Conservation (phyloP, 2,888 invertebrate genomes). For the Megalurothrips usitatus region DNA sequence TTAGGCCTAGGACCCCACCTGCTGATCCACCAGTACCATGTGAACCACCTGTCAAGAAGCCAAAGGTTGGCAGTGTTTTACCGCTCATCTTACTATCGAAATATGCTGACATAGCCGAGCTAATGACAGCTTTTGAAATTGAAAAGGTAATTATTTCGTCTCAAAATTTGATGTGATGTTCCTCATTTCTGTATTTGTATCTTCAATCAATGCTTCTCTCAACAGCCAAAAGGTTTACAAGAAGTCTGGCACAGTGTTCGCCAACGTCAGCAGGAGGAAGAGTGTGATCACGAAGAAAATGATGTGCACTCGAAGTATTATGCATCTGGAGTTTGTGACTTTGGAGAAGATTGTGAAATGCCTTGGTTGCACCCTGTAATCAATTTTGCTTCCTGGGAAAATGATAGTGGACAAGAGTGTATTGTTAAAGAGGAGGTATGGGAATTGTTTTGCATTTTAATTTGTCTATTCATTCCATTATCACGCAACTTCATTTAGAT, state of each 20-base stretch:
- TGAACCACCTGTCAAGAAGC: neutral
- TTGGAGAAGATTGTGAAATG: slow-evolving; percentile 8
- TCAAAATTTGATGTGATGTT: neutral
- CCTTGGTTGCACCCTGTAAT: neutral
- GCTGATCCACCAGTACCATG: too few relatives aligned
- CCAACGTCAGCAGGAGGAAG: neutral
- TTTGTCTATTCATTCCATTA: neutral
- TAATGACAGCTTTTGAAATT: neutral
- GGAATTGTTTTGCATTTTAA: neutral
- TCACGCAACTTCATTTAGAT: neutral
- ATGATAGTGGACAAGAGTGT: too few relatives aligned
- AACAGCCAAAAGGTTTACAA: neutral
- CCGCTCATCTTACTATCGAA: neutral
- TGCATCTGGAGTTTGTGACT: neutral
- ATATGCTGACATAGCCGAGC: neutral
- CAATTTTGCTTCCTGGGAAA: neutral
- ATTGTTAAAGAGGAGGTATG: neutral
- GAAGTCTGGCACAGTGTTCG: neutral
- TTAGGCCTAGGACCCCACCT: neutral
- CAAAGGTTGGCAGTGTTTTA: neutral
- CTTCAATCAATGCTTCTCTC: neutral
- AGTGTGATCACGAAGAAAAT: neutral
- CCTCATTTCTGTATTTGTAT: neutral
- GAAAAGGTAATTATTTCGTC: neutral
- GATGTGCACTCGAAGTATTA: neutral